Conservation (phyloP, 2,888 invertebrate genomes). For the Nomada lathburiana region DNA sequence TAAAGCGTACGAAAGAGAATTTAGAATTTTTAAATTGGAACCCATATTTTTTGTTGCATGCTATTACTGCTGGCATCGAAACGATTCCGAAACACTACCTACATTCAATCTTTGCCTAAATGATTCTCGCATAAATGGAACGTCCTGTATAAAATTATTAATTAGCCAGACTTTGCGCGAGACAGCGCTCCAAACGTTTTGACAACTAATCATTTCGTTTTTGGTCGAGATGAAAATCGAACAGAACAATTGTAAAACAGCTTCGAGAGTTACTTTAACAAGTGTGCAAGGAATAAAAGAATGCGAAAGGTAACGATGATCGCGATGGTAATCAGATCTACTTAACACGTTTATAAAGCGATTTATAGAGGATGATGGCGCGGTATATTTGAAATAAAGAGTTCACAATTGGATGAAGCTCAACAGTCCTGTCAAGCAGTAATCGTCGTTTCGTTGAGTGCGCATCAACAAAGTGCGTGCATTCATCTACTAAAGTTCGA, state of each 20-base stretch:
- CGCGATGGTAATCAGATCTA: conserved; percentile 18
- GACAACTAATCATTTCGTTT: background rate
- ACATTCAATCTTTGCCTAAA: background rate
- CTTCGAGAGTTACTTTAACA: conserved; percentile 36
- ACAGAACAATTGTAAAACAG: conserved; percentile 1
- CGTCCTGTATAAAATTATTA: too few relatives aligned
- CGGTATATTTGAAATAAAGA: conserved; percentile 32
- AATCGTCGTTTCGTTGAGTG: conserved; percentile 59
- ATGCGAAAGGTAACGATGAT: background rate
- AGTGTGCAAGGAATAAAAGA: background rate
- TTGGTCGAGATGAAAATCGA: background rate
- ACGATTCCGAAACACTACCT: background rate
- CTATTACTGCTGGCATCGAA: background rate
- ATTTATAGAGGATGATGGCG: background rate
- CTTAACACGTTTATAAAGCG: background rate
- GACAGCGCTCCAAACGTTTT: background rate
- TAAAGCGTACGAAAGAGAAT: background rate
- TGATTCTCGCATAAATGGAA: too few relatives aligned
- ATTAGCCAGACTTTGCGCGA: too few relatives aligned
- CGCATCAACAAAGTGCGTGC: conserved; percentile 59
- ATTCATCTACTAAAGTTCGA: conserved; percentile 58
- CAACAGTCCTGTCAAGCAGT: conserved; percentile 30
- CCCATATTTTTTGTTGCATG: background rate
- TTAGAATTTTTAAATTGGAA: background rate
- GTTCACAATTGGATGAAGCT: conserved; percentile 46